Evolutionary conservation across 2,888 invertebrate species (phyloP).

Genomic region (Eilema griseolum): DNA sequence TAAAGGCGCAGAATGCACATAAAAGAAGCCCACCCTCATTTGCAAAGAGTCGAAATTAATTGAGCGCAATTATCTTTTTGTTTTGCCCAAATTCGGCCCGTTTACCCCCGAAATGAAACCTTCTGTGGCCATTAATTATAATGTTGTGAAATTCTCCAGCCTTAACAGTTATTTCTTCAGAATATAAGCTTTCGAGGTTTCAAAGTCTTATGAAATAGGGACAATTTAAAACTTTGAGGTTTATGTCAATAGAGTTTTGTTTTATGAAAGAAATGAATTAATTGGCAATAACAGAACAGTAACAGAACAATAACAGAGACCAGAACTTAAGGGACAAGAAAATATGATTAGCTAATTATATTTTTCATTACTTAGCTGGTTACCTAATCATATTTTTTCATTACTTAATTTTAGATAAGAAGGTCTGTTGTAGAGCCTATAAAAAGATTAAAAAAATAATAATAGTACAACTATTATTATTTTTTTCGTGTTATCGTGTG

Average conservation of each 20-base stretch:
- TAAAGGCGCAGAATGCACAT: slow-evolving; percentile 65
- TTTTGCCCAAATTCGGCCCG: slow-evolving; percentile 56
- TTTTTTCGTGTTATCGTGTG: background rate
- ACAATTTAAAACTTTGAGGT: slow-evolving; percentile 53
- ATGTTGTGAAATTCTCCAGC: slow-evolving; percentile 64
- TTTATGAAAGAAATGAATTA: slow-evolving; percentile 18
- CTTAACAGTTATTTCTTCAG: slow-evolving; percentile 51
- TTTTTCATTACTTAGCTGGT: too few species aligned
- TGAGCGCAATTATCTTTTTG: slow-evolving; percentile 83
- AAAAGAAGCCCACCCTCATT: slow-evolving; percentile 72
- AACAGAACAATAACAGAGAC: background rate
- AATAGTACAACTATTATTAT: too few species aligned
- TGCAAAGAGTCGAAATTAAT: slow-evolving; percentile 82
- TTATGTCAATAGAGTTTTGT: slow-evolving; percentile 48
- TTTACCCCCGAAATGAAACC: slow-evolving; percentile 66
- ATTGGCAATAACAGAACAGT: background rate
- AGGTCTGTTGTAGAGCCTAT: background rate
- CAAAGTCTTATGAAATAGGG: slow-evolving; percentile 60
- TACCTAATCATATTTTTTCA: too few species aligned
- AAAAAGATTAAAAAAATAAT: too few species aligned
- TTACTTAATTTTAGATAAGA: background rate
- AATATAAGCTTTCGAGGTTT: slow-evolving; percentile 54
- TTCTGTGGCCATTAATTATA: slow-evolving; percentile 77
- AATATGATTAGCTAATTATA: too few species aligned
- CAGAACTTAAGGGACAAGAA: background rate